Evolutionary conservation across 2,113 vertebrate species (phyloP).

Genomic region (Isurus oxyrinchus): DNA sequence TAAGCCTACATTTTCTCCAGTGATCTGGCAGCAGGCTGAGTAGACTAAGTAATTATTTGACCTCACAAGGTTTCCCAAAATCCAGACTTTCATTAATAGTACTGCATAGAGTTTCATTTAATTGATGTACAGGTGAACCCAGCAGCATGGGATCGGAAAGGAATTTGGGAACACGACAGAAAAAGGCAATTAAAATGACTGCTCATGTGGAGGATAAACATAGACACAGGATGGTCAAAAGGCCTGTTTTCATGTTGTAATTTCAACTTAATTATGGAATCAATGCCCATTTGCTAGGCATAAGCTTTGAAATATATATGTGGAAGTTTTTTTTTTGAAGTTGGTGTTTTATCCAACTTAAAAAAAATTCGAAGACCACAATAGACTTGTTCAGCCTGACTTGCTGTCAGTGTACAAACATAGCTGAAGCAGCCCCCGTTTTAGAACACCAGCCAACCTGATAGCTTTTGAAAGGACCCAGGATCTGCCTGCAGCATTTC

Average conservation of each 20-base stretch:
- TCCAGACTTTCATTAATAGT: no score
- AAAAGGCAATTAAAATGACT: no score
- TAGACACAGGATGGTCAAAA: no score
- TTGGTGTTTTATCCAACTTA: not conserved
- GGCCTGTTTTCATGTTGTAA: not conserved
- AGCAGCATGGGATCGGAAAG: no score
- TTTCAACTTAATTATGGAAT: not conserved
- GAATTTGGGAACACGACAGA: no score
- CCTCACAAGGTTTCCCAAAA: no score
- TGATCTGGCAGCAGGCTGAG: no score
- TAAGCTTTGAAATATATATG: not conserved
- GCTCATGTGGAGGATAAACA: no score
- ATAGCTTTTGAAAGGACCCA: not conserved
- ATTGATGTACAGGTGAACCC: no score
- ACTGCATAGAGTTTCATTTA: no score
- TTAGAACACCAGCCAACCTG: not conserved
- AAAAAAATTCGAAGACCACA: not conserved
- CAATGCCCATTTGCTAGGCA: not conserved
- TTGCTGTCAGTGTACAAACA: not conserved
- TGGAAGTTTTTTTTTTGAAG: not conserved
- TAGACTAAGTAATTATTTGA: no score
- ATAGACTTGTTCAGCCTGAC: not conserved
- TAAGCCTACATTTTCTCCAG: not conserved
- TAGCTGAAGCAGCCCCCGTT: not conserved
- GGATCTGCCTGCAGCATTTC: not conserved